These are phyloP conservation scores for Sciaenops ocellatus DNA, from an alignment of 2,797 vertebrate species.

Conservation along the genomic window DNA sequence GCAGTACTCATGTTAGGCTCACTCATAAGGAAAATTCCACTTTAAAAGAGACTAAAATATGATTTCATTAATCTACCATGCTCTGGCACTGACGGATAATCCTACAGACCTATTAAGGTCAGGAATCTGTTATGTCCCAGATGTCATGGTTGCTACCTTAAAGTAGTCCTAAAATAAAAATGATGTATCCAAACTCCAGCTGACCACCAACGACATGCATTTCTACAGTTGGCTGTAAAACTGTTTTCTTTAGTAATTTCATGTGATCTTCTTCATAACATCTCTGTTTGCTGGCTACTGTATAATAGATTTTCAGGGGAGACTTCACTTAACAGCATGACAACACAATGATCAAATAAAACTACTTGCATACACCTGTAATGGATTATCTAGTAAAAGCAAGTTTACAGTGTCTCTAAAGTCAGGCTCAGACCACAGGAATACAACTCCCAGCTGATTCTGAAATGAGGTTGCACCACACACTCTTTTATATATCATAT, in stretches of 20 bases:
- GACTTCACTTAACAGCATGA: neutral
- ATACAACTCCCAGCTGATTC: too few relatives aligned
- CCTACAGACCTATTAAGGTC: neutral
- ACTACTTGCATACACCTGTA: too few relatives aligned
- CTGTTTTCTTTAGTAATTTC: neutral
- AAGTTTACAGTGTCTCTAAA: too few relatives aligned
- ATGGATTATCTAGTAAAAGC: too few relatives aligned
- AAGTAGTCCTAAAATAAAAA: neutral
- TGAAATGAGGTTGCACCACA: too few relatives aligned
- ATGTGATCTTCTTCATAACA: neutral
- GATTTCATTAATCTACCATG: slow-evolving; percentile 13
- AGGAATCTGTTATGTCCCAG: neutral
- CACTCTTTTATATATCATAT: too few relatives aligned
- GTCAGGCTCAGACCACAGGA: too few relatives aligned
- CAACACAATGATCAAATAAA: neutral
- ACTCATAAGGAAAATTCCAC: slow-evolving; percentile 6
- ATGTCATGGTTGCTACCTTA: neutral
- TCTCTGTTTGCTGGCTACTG: neutral
- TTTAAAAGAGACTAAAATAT: slow-evolving; percentile 6
- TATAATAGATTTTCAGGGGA: too few relatives aligned
- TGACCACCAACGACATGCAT: neutral
- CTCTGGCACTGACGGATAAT: neutral
- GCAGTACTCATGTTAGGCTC: slow-evolving; percentile 3
- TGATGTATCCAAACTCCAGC: neutral
- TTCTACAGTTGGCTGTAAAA: neutral